A percentile compares a stretch with the other conserved stretches of the same genome.
These are phyloP conservation scores for Ailurus styani DNA, from an alignment of 2,113 vertebrate species.

Conservation along the genomic window DNA sequence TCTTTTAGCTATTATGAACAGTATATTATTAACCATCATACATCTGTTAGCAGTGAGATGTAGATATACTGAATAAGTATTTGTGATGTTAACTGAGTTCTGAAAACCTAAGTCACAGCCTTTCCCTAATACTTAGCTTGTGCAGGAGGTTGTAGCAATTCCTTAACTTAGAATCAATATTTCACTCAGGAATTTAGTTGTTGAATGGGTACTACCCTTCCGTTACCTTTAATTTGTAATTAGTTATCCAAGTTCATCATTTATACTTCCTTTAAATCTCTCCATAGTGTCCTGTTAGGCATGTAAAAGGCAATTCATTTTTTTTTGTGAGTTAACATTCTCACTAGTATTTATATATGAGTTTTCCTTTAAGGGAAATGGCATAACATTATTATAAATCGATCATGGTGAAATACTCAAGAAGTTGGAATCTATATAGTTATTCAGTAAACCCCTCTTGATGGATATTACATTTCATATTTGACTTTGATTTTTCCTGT, in stretches of 20 bases:
- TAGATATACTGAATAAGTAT: not conserved
- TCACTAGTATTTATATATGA: not conserved
- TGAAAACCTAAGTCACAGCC: not conserved
- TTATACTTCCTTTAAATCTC: not conserved
- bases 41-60: not conserved
- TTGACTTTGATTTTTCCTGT: not conserved
- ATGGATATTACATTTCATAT: not conserved
- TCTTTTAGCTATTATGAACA: not conserved
- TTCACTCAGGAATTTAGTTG: not conserved
- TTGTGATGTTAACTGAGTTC: not conserved
- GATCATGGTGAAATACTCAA: constrained; percentile 2
- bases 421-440: not conserved
- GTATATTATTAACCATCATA: not conserved
- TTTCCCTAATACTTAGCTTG: not conserved
- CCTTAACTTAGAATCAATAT: not conserved
- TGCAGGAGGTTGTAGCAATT: not conserved
- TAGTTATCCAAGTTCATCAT: not conserved
- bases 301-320: not conserved
- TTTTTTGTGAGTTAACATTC: not conserved
- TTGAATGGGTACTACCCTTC: not conserved
- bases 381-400: not conserved
- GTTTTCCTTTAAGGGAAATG: not conserved
- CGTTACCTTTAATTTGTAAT: not conserved
- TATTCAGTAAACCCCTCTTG: not conserved
- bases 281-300: not conserved